These are phyloP conservation scores for Ictalurus furcatus DNA, from an alignment of 2,113 vertebrate genomes.

Conservation along the genomic window DNA sequence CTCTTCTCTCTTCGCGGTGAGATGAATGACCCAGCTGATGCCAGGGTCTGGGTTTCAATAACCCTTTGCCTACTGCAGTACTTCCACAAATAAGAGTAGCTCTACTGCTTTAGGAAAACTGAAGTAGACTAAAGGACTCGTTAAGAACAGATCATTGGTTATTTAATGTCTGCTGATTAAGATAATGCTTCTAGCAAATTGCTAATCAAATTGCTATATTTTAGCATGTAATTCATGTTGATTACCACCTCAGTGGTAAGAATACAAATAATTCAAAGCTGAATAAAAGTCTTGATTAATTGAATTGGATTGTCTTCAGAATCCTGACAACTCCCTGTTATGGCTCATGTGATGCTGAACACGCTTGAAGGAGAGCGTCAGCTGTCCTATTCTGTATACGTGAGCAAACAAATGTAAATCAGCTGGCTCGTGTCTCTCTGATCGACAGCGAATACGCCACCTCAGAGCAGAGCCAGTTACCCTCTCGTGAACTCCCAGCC, in stretches of 20 bases:
- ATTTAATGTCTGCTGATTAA: neutral
- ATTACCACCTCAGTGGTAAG: neutral
- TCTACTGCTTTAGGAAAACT: neutral
- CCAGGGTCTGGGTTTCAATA: conserved; percentile 40
- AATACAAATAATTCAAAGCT: neutral
- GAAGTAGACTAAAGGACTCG: neutral
- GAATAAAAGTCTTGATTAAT: neutral
- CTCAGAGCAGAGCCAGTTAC: neutral
- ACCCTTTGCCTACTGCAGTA: conserved; percentile 12
- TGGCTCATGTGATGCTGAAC: neutral
- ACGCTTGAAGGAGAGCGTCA: neutral
- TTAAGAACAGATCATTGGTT: neutral
- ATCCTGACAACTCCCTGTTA: neutral
- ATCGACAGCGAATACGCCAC: neutral
- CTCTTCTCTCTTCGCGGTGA: conserved; percentile 60
- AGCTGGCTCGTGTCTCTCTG: neutral
- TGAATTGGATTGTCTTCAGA: neutral
- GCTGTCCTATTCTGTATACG: neutral
- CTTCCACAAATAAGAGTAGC: neutral
- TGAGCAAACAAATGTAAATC: neutral
- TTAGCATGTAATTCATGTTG: neutral
- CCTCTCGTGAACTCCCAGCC: neutral
- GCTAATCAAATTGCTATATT: neutral
- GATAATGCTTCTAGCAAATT: neutral
- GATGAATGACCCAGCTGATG: conserved; percentile 66